Conservation (phyloP, 2,888 invertebrate genomes). For the Automeris io region DNA sequence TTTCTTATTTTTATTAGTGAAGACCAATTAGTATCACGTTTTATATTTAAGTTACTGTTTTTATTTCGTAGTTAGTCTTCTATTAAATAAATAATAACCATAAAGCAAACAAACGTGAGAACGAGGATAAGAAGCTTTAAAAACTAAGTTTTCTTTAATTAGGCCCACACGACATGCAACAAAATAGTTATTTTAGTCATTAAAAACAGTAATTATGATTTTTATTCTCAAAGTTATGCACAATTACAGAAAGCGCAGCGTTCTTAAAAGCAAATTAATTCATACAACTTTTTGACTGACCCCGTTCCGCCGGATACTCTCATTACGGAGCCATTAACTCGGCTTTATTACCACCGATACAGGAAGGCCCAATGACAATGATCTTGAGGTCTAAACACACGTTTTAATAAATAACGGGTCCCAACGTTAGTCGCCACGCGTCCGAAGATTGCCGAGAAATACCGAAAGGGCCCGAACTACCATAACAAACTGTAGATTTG, state of each 20-base stretch:
- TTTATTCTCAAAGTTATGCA: slow-evolving; percentile 1
- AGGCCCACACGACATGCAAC: too few species aligned
- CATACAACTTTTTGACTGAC: slow-evolving; percentile 9
- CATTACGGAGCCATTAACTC: slow-evolving; percentile 31
- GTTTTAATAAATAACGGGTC: slow-evolving; percentile 37
- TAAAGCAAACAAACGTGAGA: too few species aligned
- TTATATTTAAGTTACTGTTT: too few species aligned
- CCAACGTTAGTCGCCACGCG: slow-evolving; percentile 42
- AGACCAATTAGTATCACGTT: too few species aligned
- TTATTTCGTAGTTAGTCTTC: too few species aligned
- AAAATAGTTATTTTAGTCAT: too few species aligned
- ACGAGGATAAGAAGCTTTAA: too few species aligned
- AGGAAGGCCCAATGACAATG: slow-evolving; percentile 34
- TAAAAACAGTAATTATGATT: slow-evolving; percentile 26
- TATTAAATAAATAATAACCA: too few species aligned
- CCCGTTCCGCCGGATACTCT: slow-evolving; percentile 29
- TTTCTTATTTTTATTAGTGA: too few species aligned
- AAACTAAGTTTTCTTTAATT: too few species aligned
- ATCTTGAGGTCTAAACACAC: slow-evolving; percentile 35
- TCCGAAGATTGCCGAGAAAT: slow-evolving; percentile 40
- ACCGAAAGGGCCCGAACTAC: slow-evolving; percentile 48
- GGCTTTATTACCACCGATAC: slow-evolving; percentile 39
- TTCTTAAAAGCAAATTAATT: slow-evolving; percentile 15
- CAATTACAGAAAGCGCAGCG: slow-evolving; percentile 8
- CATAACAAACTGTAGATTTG: too few species aligned